A percentile compares a stretch with the other conserved stretches of the same genome.
phyloP scores from a whole-genome alignment of 2,888 invertebrate species.

The Pterostichus madidus region DNA sequence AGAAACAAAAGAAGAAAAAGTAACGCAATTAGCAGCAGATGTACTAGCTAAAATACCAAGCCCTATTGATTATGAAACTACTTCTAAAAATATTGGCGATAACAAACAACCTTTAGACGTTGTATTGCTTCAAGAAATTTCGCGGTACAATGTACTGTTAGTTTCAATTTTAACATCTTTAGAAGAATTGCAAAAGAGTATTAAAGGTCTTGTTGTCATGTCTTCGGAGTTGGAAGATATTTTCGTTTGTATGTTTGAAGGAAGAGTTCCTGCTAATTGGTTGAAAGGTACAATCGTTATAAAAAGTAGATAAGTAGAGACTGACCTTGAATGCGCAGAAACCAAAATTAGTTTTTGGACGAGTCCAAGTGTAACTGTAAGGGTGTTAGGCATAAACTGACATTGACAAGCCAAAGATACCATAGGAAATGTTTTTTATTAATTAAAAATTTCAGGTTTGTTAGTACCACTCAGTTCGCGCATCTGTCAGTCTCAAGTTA shows the following conservation, averaged over 20 bases:
- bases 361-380: too few relatives aligned
- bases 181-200: constrained; percentile 86
- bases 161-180: constrained; percentile 80
- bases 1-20: constrained; percentile 86
- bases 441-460: too few relatives aligned
- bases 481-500: too few relatives aligned
- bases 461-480: too few relatives aligned
- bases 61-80: constrained; percentile 87
- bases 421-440: too few relatives aligned
- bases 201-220: constrained; percentile 93
- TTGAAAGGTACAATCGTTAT: constrained; percentile 78
- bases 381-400: too few relatives aligned
- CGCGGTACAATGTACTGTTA: constrained; percentile 82
- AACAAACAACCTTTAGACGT: constrained; percentile 90
- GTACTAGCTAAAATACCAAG: constrained; percentile 86
- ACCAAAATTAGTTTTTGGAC: too few relatives aligned
- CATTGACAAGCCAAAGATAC: too few relatives aligned
- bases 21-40: constrained; percentile 84
- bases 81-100: constrained; percentile 86
- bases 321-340: too few relatives aligned
- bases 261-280: constrained; percentile 88
- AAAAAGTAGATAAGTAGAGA: not conserved
- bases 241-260: constrained; percentile 88
- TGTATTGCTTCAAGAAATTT: constrained; percentile 89
- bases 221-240: constrained; percentile 90